These are phyloP conservation scores for Zootermopsis nevadensis DNA, from an alignment of 2,888 invertebrate species.

Conservation along the genomic window DNA sequence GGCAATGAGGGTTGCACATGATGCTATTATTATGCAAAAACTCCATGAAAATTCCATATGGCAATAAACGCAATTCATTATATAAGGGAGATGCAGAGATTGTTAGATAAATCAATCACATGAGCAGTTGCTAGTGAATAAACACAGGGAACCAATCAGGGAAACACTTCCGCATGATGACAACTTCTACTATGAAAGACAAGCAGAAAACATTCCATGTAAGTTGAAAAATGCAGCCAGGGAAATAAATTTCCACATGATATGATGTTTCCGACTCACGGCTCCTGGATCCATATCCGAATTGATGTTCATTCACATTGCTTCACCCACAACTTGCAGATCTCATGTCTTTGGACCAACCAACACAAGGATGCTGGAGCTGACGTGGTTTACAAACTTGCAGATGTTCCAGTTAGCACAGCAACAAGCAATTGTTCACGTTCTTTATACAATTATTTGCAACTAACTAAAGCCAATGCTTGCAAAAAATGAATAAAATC, in stretches of 20 bases:
- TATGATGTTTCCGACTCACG: conserved; percentile 28
- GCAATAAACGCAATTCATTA: not conserved
- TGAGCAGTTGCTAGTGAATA: conserved; percentile 24
- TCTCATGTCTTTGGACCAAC: conserved; percentile 26
- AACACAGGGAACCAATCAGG: not conserved
- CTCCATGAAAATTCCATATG: not conserved
- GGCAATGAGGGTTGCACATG: not conserved
- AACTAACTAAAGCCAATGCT: conserved; percentile 32
- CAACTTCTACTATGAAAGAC: conserved; percentile 5
- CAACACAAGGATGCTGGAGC: conserved; percentile 22
- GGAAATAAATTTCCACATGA: conserved; percentile 9
- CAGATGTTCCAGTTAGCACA: conserved; percentile 28
- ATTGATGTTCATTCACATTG: not conserved
- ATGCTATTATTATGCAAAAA: not conserved
- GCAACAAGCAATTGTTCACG: conserved; percentile 31
- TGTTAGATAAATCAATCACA: conserved; percentile 26
- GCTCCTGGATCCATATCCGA: not conserved
- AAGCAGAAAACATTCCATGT: conserved; percentile 26
- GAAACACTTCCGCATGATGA: conserved; percentile 17
- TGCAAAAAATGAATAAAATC: conserved; percentile 31
- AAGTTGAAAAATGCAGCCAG: conserved; percentile 17
- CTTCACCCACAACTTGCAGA: conserved; percentile 8
- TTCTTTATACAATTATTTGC: conserved; percentile 28
- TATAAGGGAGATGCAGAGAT: not conserved
- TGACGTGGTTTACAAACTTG: not conserved